A percentile compares a stretch with the other conserved stretches of the same genome.
Conservation (phyloP, 2,797 vertebrate species). For the Botia almorhae region DNA sequence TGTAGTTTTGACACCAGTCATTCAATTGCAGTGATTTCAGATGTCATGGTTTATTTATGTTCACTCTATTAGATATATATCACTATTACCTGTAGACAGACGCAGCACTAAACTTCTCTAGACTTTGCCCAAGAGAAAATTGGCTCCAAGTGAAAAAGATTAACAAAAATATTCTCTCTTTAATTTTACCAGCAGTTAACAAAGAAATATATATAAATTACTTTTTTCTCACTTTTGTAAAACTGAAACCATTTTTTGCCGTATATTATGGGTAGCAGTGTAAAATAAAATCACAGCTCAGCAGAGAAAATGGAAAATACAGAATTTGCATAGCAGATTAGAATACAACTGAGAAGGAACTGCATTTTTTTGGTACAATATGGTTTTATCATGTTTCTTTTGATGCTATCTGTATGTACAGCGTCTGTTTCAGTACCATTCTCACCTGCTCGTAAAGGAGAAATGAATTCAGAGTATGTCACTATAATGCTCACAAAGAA, state of each 20-base stretch:
- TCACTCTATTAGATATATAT: conserved; percentile 59
- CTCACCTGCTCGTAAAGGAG: conserved; percentile 66
- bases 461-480: conserved; percentile 67
- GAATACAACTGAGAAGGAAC: conserved; percentile 82
- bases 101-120: conserved; percentile 90
- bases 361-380: conserved; percentile 89
- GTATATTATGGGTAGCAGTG: conserved; percentile 85
- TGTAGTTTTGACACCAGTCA: conserved; percentile 43
- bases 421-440: conserved; percentile 75
- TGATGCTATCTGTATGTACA: conserved; percentile 86
- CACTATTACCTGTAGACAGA: conserved; percentile 79
- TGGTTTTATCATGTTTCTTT: conserved; percentile 80
- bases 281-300: conserved; percentile 79
- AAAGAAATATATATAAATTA: conserved; percentile 84
- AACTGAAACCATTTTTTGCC: conserved; percentile 78
- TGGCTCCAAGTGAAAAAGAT: conserved; percentile 72
- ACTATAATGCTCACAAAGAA: conserved; percentile 68
- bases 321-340: conserved; percentile 96
- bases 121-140: conserved; percentile 93
- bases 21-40: conserved; percentile 53
- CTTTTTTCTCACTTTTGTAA: conserved; percentile 80
- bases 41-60: conserved; percentile 59
- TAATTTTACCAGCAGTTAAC: conserved; percentile 79
- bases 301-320: conserved; percentile 74
- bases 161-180: conserved; percentile 81